Evolutionary conservation across 2,797 vertebrate species (phyloP).

Genomic region (Acridotheres tristis): DNA sequence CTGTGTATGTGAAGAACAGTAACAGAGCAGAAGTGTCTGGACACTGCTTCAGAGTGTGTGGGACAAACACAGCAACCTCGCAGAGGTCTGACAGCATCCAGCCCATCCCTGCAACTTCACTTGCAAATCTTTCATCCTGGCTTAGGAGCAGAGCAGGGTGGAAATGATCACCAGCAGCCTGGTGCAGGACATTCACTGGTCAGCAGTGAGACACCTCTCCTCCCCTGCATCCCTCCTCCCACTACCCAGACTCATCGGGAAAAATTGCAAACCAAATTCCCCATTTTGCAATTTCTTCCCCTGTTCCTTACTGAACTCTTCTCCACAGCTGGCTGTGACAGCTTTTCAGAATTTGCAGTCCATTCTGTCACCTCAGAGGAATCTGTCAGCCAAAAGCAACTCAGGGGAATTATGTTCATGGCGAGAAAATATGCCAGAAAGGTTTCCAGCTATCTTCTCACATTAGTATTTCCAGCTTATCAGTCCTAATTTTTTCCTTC

Average conservation of each 20-base stretch:
- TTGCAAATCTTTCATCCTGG: neutral
- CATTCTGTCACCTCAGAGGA: neutral
- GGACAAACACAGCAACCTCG: neutral
- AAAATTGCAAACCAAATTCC: neutral
- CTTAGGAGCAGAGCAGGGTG: neutral
- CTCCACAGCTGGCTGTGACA: neutral
- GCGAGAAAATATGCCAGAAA: neutral
- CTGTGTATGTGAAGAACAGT: neutral
- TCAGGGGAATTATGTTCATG: neutral
- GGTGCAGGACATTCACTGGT: neutral
- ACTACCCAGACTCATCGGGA: neutral
- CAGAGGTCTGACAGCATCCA: neutral
- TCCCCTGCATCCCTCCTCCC: neutral
- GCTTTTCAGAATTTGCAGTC: neutral
- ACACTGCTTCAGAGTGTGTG: neutral
- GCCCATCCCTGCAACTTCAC: neutral
- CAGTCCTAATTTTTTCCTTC: neutral
- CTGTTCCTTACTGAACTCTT: neutral
- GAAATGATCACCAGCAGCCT: neutral
- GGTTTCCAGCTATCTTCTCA: neutral
- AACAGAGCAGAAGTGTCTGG: neutral
- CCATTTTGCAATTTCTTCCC: neutral
- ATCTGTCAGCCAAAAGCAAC: neutral
- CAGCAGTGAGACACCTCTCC: neutral
- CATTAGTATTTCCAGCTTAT: neutral